Evolutionary conservation across 2,797 vertebrate genomes (phyloP).

Genomic region (Anolis apletophallus): DNA sequence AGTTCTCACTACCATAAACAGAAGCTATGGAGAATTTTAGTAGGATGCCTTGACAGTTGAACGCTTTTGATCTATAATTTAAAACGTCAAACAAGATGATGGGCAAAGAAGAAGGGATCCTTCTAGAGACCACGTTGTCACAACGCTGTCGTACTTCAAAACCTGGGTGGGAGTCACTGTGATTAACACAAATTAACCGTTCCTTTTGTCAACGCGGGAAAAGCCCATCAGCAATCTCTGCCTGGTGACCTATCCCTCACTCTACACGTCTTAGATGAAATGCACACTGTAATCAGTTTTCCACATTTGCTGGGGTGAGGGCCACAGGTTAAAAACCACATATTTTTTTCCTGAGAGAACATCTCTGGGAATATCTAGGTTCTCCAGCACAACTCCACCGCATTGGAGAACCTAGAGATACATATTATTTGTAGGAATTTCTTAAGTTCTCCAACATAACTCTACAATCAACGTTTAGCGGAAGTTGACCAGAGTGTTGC

Average conservation of each 20-base stretch:
- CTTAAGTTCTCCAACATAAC: too few relatives aligned
- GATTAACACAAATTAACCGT: accelerated
- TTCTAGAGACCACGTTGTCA: background rate
- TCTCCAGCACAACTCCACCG: too few relatives aligned
- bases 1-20: background rate
- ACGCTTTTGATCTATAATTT: background rate
- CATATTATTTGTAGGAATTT: too few relatives aligned
- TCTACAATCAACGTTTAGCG: too few relatives aligned
- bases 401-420: too few relatives aligned
- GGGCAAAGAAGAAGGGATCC: background rate
- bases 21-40: accelerated
- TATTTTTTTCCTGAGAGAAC: too few relatives aligned
- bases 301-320: background rate
- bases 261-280: background rate
- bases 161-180: background rate
- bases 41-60: background rate
- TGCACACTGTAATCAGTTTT: too few relatives aligned
- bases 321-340: too few relatives aligned
- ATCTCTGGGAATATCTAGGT: too few relatives aligned
- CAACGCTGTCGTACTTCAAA: accelerated
- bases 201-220: background rate
- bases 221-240: accelerated
- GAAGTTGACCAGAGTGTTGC: too few relatives aligned
- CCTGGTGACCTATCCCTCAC: background rate
- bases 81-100: too few relatives aligned